These are phyloP conservation scores for Neria commutata DNA, from an alignment of 2,888 invertebrate genomes.

Conservation along the genomic window DNA sequence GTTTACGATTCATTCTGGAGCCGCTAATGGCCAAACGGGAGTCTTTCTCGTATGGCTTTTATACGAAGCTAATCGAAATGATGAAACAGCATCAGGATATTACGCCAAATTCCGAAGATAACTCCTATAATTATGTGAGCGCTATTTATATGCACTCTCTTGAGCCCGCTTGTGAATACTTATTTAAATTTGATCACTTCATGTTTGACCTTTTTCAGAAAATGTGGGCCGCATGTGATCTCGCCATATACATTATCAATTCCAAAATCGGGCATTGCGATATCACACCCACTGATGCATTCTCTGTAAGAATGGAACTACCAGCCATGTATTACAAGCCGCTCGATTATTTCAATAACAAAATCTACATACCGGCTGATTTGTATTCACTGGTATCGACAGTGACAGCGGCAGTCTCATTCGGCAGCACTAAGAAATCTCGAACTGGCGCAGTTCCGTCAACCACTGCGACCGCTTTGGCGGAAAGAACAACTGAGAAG, in stretches of 20 bases:
- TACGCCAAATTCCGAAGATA: conserved; percentile 82
- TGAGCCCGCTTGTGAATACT: background rate
- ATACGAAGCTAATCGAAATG: conserved; percentile 88
- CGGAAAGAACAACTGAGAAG: conserved; percentile 30
- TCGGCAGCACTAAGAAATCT: conserved; percentile 35
- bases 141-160: conserved; percentile 9
- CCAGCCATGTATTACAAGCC: conserved; percentile 90
- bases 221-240: conserved; percentile 95
- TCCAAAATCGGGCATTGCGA: conserved; percentile 87
- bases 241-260: conserved; percentile 88
- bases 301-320: conserved; percentile 83
- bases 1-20: conserved; percentile 93
- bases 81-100: conserved; percentile 92
- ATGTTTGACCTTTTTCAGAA: conserved; percentile 68
- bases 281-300: conserved; percentile 72
- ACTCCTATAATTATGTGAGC: conserved; percentile 80
- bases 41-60: conserved; percentile 93
- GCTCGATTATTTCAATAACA: conserved; percentile 74
- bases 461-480: conserved; percentile 9
- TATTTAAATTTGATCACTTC: conserved; percentile 7
- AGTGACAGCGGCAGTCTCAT: conserved; percentile 30
- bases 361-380: conserved; percentile 82
- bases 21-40: conserved; percentile 93
- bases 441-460: too few species aligned
- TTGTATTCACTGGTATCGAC: conserved; percentile 46